Evolutionary conservation across 2,113 vertebrate genomes (phyloP), one percentile per base, ranked within the genome.

Genomic region (Bostrychus sinensis): DNA sequence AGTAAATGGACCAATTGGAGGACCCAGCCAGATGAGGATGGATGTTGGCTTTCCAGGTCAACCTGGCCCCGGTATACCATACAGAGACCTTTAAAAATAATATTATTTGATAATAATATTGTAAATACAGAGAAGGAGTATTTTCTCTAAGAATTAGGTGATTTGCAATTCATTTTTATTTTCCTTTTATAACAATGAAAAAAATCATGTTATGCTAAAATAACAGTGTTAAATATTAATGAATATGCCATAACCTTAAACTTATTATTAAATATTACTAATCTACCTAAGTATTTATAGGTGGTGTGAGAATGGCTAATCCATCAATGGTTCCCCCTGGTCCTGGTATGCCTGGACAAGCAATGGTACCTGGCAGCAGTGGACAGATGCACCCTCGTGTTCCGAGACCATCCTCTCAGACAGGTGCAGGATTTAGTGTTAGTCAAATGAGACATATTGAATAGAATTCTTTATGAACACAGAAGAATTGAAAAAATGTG

Each of bases 1-100:
- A 76, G 94, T 97, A 77, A 99, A 99, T 26, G 97, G 97, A 78
- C 97, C 97, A 30, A 89, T 97, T 75, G 95, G 91, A 70, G 90
- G 93, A 0, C 81, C 92, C 80, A 91, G 75, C 34, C 86, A 95
- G 0, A 91, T 98, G 86, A 94, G 96, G 45, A 94, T 98, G 93
- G 97, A 98, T 50, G 59, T 93, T 0, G 92, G 88, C 23, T 98
- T 96, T 85, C 89, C 93, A 34, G 87, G 96, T 87, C 95, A 94
- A 53, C 92, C 92, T 63, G 95, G 91, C 38, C 93, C 94, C 93
- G 96, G 96, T 96, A 91, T 70, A n/a, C n/a, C n/a, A n/a, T n/a
- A n/a, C n/a, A n/a, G n/a, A n/a, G n/a, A n/a, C n/a, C n/a, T n/a
- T n/a, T n/a, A n/a, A n/a, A n/a, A n/a, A n/a, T n/a, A n/a, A n/a